Base-by-base conservation (phyloP, 2,888 invertebrate genomes). In the Sinelater perroti region DNA sequence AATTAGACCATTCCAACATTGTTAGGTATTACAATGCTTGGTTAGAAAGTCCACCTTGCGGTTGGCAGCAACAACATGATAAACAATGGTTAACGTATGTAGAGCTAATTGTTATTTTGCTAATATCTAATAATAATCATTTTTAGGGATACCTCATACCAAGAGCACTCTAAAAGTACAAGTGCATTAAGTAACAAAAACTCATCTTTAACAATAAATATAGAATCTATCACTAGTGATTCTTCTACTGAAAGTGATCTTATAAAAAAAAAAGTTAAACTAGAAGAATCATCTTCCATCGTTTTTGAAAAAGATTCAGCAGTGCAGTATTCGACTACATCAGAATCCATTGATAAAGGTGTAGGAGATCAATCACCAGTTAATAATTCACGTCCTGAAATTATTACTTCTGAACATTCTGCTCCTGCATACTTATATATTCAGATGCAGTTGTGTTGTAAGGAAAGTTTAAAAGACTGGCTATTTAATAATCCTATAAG, bases 11-110 rank as follows among this genome's bases (percentile, higher is more conserved):
- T 80, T 87, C 88, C 35, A 91, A 97, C 75, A 98, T 99, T 67
- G 97, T 98, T 46, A 84, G 98, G 1, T 99, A 97, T 79, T 94
- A 91, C 78, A 91, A 95, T 81, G 91, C 97, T 0, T 99, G 98
- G 98, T 83, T 95, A 0, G 97, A 98, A 78, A 86, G 87, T 56
- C 97, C 97, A 5, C 97, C 97, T 1, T 80, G 84, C 5, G 89
- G 87, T 4, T 97, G 96, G 95, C 90, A 94, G 76, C 89, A 92
- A 69, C 82, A 85, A 18, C 85, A 88, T 36, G 96, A 96, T 78
- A 82, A 82, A 16, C 75, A 83, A 3, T 86, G 85, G 83, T 17
- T 44, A 28, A 44, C 7, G 44, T 44, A 16, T 2, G 17, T 18
- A 18, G n/a, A 2, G 3, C 1, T 16, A 4, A 8, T 3, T 8